Evolutionary conservation across 2,888 invertebrate genomes (phyloP).

Genomic region (Cordylochernes scorpioides): DNA sequence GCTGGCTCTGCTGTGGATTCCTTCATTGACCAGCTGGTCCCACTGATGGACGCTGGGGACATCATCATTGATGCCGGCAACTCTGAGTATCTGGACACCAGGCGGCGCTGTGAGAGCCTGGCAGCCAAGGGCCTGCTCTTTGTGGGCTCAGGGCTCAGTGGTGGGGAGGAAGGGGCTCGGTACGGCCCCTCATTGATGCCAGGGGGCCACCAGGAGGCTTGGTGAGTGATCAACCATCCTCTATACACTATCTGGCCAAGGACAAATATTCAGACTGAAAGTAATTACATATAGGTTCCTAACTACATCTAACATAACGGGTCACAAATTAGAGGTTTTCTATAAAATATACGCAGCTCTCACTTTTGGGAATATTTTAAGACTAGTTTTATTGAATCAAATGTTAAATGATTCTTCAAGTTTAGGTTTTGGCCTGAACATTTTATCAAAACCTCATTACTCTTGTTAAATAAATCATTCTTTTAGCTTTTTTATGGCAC

Average conservation of each 20-base stretch:
- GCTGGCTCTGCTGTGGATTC: slow-evolving; percentile 86
- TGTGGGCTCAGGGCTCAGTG: slow-evolving; percentile 81
- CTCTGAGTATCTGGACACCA: slow-evolving; percentile 81
- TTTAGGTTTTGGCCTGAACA: too few relatives aligned
- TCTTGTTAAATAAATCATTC: too few relatives aligned
- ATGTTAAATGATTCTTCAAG: too few relatives aligned
- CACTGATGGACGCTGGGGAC: slow-evolving; percentile 59
- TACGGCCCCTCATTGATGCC: slow-evolving; percentile 97
- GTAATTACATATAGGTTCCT: neutral
- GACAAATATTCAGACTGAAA: neutral
- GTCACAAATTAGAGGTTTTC: too few relatives aligned
- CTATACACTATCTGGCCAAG: neutral
- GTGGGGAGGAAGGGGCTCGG: slow-evolving; percentile 86
- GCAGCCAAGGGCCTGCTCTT: slow-evolving; percentile 48
- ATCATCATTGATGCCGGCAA: slow-evolving; percentile 98
- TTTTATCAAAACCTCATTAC: too few relatives aligned
- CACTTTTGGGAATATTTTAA: too few relatives aligned
- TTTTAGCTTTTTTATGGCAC: too few relatives aligned
- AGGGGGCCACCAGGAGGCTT: slow-evolving; percentile 72
- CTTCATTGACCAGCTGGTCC: slow-evolving; percentile 61
- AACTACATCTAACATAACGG: too few relatives aligned
- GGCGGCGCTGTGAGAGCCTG: slow-evolving; percentile 51
- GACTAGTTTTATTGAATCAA: too few relatives aligned
- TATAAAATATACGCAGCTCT: too few relatives aligned
- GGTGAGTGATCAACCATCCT: slow-evolving; percentile 28